Conservation (phyloP, 2,797 vertebrate genomes). For the Cuculus canorus region DNA sequence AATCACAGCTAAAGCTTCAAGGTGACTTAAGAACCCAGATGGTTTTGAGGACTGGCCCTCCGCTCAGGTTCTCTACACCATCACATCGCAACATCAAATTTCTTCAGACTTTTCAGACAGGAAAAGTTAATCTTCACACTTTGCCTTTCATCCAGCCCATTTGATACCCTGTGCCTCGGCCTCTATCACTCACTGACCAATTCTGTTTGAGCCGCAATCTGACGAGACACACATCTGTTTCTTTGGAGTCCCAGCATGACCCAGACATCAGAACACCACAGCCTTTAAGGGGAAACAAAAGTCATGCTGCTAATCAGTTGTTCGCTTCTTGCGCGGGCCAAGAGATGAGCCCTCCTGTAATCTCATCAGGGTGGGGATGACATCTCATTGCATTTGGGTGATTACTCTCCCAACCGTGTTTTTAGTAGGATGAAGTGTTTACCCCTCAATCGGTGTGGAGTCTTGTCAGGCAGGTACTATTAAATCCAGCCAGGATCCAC, state of each 20-base stretch:
- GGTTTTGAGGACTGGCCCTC: not conserved
- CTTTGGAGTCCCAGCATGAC: not conserved
- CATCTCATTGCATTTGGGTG: not conserved
- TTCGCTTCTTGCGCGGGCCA: not conserved
- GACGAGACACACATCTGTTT: not conserved
- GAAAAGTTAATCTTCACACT: not conserved
- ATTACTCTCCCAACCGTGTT: not conserved
- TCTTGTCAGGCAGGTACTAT: not conserved
- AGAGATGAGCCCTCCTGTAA: not conserved
- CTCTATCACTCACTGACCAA: fast-evolving
- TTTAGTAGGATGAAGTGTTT: not conserved
- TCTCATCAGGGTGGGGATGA: not conserved
- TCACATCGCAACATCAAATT: not conserved
- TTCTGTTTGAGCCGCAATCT: not conserved
- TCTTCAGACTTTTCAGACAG: not conserved
- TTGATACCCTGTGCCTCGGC: not conserved
- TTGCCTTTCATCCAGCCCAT: not conserved
- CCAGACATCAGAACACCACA: not conserved
- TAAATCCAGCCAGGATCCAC: not conserved
- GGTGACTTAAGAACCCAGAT: not conserved
- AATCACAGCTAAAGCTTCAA: not conserved
- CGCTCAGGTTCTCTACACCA: not conserved
- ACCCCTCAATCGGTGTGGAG: not conserved
- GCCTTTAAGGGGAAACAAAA: not conserved
- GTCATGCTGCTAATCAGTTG: not conserved